Evolutionary conservation across 2,888 invertebrate genomes (phyloP), one percentile per base, ranked within the genome.

Genomic region (Drosophila bunnanda): DNA sequence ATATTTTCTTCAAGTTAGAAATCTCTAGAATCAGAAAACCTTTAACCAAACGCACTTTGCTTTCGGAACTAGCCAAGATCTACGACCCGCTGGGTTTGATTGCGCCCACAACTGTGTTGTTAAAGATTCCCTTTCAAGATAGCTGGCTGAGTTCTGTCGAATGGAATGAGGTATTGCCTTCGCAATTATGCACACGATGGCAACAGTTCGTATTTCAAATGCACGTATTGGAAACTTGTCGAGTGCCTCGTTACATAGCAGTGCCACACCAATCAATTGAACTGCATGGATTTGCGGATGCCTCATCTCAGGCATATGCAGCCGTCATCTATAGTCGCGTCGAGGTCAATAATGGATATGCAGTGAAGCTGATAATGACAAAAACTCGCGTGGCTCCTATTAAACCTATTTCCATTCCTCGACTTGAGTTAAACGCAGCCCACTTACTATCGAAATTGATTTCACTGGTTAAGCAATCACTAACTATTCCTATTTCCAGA

Each of bases 401-500:
- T 8, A 38, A 38, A 8, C 4, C 56, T 2, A 28, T 44, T 4
- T 56, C 44, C 9, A 34, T 32, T 20, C 7, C 30, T 6, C 56
- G 56, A 3, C n/a, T 56, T 2, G 44, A 57, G n/a, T 38, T 38
- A 38, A 38, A 38, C 9, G 44, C 44, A 22, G 44, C 56, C 1
- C 56, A 32, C 12, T 15, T 46, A 4, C 57, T 57, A 2, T 32
- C 32, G 12, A 3, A 32, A 44, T 34, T 36, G 15, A 30, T 56
- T n/a, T 32, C 5, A 6, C 10, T 57, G 43, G 17, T 57, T 4
- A 43, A 15, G 32, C 22, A 20, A 15, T 58, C 15, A 38, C 2
- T 15, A 58, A 48, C 28, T 10, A 17, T 59, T 50, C 50, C 28
- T 10, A 17, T 59, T 50, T 59, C 30, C 22, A 59, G n/a, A 9